Evolutionary conservation across 2,113 vertebrate species (phyloP).

Genomic region (Coreoperca whiteheadi): DNA sequence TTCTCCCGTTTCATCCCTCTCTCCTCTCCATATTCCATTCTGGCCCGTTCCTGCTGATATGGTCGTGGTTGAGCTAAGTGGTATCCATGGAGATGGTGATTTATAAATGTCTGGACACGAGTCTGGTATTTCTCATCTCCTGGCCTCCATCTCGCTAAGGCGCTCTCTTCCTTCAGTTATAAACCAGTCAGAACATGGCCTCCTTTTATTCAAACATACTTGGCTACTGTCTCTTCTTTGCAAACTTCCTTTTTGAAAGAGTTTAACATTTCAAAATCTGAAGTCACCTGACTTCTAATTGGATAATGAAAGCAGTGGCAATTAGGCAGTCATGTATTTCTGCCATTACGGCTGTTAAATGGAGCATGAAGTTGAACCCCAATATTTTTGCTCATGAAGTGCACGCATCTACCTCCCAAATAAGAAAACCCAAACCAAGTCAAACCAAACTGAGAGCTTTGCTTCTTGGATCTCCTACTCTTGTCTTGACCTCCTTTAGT

Average conservation of each 20-base stretch:
- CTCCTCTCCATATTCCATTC: conserved; percentile 14
- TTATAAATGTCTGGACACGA: conserved; percentile 33
- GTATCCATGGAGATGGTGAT: conserved; percentile 51
- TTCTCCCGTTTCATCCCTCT: conserved; percentile 26
- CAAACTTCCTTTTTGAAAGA: neutral
- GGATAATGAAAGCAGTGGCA: conserved; percentile 10
- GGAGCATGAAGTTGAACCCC: neutral
- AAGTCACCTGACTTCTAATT: conserved; percentile 14
- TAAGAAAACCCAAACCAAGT: conserved; percentile 16
- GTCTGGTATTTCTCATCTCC: conserved; percentile 75
- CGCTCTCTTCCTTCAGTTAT: conserved; percentile 39
- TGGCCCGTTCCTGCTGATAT: conserved; percentile 30
- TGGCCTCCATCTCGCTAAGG: conserved; percentile 39
- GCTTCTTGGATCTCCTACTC: neutral
- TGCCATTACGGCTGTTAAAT: conserved; percentile 32
- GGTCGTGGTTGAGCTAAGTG: conserved; percentile 15
- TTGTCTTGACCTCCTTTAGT: conserved; percentile 25
- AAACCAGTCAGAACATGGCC: conserved; percentile 30
- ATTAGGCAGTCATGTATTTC: neutral
- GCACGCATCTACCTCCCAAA: neutral
- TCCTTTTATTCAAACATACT: conserved; percentile 32
- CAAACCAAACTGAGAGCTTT: neutral
- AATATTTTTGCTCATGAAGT: conserved; percentile 10
- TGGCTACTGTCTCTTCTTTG: neutral
- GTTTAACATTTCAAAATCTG: conserved; percentile 4